Base-by-base conservation (phyloP, 1,140 invertebrate species). In the Hylaeus anthracinus region DNA sequence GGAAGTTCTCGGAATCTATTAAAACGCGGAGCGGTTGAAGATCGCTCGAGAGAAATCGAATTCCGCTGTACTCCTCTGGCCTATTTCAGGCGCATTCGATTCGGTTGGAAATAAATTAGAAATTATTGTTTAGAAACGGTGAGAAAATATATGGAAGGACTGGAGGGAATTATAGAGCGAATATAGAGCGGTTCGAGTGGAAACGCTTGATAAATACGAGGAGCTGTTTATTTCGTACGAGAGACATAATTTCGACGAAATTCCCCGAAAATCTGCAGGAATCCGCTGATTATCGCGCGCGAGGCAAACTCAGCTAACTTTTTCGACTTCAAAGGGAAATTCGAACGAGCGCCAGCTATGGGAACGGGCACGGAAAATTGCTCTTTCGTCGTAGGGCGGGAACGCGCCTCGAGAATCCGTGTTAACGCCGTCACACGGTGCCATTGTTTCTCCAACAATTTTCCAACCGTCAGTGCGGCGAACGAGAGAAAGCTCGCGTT, bases 281-380 rank as follows among this genome's bases (percentile, higher is more conserved):
- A 51, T 10, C 51, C 10, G n/a, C 48, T 3, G 39, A n/a, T 15
- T 74, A 48, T 10, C 15, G 37, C 1, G 14, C 2, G 12, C 45
- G 45, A 41, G 26, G 3, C 37, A 41, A 70, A 41, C 15, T 12
- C 43, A 0, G n/a, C 26, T 2, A 1, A 15, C n/a, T 4, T 43
- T 53, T n/a, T 1, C 45, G 12, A 39, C 37, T 14, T 55, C 56
- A 55, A 78, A 63, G 67, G 26, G 56, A 70, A 61, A 70, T 61
- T 71, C 51, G 37, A 8, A 26, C 51, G 43, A 45, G 58, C n/a
- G 56, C 55, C 12, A 5, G 53, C 3, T 1, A 48, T 2, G 53
- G n/a, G 48, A 45, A 70, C 15, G 4, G 56, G 15, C 3, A 45
- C 15, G 75, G 66, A 78, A 78, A 78, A 78, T 78, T 78, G 66